Conservation (phyloP, 2,888 invertebrate genomes). For the Perizoma flavofasciatum region DNA sequence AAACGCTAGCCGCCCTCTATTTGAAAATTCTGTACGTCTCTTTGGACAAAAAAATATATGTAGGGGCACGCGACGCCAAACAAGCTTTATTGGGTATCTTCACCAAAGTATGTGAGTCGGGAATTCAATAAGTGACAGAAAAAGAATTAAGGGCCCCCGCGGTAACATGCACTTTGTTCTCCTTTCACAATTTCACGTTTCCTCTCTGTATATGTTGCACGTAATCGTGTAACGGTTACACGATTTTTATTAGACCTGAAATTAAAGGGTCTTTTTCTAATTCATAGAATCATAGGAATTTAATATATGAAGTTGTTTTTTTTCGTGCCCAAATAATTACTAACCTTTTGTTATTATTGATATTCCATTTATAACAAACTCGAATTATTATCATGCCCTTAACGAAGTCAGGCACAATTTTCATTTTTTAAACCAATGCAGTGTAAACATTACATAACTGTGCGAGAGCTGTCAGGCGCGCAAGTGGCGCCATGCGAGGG, state of each 20-base stretch:
- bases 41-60: conserved; percentile 68
- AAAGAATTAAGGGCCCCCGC: conserved; percentile 69
- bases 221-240: conserved; percentile 16
- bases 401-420: conserved; percentile 47
- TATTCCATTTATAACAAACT: conserved; percentile 39
- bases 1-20: conserved; percentile 63
- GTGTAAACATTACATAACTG: conserved; percentile 82
- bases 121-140: conserved; percentile 79
- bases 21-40: conserved; percentile 75
- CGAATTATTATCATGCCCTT: conserved; percentile 50
- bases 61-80: conserved; percentile 67
- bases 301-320: background rate
- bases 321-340: conserved; percentile 34
- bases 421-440: conserved; percentile 66
- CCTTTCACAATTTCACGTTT: conserved; percentile 57
- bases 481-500: conserved; percentile 79
- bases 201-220: conserved; percentile 31
- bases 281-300: background rate
- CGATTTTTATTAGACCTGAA: conserved; percentile 24
- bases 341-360: conserved; percentile 41
- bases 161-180: conserved; percentile 59
- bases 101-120: conserved; percentile 70
- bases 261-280: conserved; percentile 11
- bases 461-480: conserved; percentile 71
- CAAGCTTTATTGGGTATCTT: conserved; percentile 79